Base-by-base conservation (phyloP, 2,113 vertebrate genomes). In the Entelurus aequoreus region DNA sequence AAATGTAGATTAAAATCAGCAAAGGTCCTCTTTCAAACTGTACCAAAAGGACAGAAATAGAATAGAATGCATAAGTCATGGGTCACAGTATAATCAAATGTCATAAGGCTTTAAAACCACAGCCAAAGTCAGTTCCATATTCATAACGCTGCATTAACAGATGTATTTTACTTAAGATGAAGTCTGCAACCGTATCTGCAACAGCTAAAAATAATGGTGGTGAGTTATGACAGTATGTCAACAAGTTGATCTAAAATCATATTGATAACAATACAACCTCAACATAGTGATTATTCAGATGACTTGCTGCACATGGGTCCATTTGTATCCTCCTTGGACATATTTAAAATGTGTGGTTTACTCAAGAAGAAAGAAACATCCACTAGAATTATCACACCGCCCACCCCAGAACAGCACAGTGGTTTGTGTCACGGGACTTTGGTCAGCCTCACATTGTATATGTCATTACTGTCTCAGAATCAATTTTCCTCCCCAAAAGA, bases 391-490 rank as follows among this genome's bases (percentile, higher is more conserved):
- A 71, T 75, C 63, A 14, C 64, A 54, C 70, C 67, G 68, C 68
- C 74, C 75, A 63, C 66, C 66, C 60, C 50, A 78, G 63, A 84
- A 75, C 81, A 61, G 66, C 62, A 58, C 68, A 54, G 72, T n/a
- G 57, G 61, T 67, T 62, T 67, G 72, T 75, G 77, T 80, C 77
- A 68, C 49, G 49, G 51, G 14, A 76, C 81, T 81, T 78, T 74
- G 79, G 84, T 84, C 79, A 78, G 66, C 59, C 65, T 72, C 60
- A 52, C 71, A 72, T 66, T 75, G 66, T 61, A 70, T 79, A 63
- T 75, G 79, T 76, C 72, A 69, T 84, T 82, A 82, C 76, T 81
- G 84, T 72, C 77, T 81, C 66, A 60, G 78, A 86, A 83, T 85
- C 83, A 82, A 84, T 87, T 85, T 83, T 63, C 70, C 44, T 71